Base-by-base conservation (phyloP, 2,797 vertebrate genomes). In the Buphagus erythrorhynchus region DNA sequence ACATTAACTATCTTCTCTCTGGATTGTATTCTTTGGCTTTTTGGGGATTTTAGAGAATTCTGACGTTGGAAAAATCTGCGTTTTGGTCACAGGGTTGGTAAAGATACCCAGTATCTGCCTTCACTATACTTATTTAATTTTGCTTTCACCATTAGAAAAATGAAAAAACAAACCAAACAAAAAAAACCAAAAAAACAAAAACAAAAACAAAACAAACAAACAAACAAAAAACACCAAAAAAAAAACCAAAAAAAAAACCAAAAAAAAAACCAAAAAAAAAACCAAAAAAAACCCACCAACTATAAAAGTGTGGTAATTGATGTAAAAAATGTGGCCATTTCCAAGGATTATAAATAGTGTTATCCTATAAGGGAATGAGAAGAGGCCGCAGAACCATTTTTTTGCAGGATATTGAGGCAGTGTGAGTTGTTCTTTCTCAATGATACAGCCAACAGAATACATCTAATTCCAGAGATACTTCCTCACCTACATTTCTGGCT, bases 201-300 rank as follows among this genome's bases (percentile, higher is more conserved):
- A n/a, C n/a, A n/a, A n/a, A n/a, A n/a, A n/a, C n/a, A n/a, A n/a
- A n/a, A n/a, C n/a, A n/a, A n/a, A n/a, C n/a, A n/a, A n/a, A n/a
- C n/a, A n/a, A n/a, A n/a, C n/a, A 68, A 58, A 48, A n/a, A 24
- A 2, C 3, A 8, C 8, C 29, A 54, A 43, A 19, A 43, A 18
- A 7, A 40, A 66, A 75, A 42, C 14, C 1, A 26, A 67, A 31
- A 18, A 18, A 43, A 18, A 49, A 59, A 36, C 4, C 5, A 28
- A 76, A n/a, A n/a, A n/a, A n/a, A n/a, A n/a, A n/a, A 43, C 13
- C 1, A 29, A 61, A 28, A 6, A 20, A 69, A 61, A 49, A 33
- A 26, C 1, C 3, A 10, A n/a, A n/a, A n/a, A n/a, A n/a, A n/a
- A n/a, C n/a, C 6, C 26, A 65, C 7, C 35, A 62, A 25, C 2